These are phyloP conservation scores for Brassicogethes aeneus DNA, from an alignment of 2,888 invertebrate species.

Conservation along the genomic window DNA sequence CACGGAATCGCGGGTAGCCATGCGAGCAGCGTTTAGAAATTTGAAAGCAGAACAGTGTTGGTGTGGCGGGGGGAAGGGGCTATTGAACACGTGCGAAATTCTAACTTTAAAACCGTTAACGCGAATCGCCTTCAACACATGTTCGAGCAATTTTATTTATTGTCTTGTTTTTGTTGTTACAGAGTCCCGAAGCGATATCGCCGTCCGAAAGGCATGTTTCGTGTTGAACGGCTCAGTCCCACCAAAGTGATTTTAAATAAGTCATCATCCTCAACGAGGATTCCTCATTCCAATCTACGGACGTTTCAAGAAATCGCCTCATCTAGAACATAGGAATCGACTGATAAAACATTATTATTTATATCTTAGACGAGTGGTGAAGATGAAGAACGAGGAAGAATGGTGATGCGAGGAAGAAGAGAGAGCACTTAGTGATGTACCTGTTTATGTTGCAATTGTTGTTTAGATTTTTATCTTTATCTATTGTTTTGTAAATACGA, in stretches of 20 bases:
- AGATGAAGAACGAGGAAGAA: constrained; percentile 14
- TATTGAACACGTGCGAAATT: constrained; percentile 27
- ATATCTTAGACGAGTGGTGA: constrained; percentile 12
- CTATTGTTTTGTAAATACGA: constrained; percentile 35
- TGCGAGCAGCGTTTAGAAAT: constrained; percentile 26
- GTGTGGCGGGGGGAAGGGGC: constrained; percentile 20
- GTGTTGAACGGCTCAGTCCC: constrained; percentile 14
- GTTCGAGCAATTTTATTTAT: neutral
- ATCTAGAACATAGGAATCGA: constrained; percentile 12
- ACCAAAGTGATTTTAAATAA: constrained; percentile 14
- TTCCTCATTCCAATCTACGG: constrained; percentile 28
- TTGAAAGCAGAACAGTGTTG: constrained; percentile 26
- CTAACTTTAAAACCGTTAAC: constrained; percentile 9
- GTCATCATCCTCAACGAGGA: constrained; percentile 21
- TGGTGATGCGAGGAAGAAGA: constrained; percentile 16
- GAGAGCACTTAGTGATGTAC: constrained; percentile 36
- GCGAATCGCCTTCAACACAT: constrained; percentile 6
- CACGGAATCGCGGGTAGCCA: constrained; percentile 9
- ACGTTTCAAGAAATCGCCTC: constrained; percentile 9
- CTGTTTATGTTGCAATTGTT: constrained; percentile 42
- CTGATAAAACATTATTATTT: constrained; percentile 27
- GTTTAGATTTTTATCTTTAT: constrained; percentile 39
- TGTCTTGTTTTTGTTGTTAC: constrained; percentile 42
- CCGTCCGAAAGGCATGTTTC: constrained; percentile 46
- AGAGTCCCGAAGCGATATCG: constrained; percentile 56